These are phyloP conservation scores for Drosophila orena DNA, from an alignment of 1,140 invertebrate genomes.

Conservation along the genomic window DNA sequence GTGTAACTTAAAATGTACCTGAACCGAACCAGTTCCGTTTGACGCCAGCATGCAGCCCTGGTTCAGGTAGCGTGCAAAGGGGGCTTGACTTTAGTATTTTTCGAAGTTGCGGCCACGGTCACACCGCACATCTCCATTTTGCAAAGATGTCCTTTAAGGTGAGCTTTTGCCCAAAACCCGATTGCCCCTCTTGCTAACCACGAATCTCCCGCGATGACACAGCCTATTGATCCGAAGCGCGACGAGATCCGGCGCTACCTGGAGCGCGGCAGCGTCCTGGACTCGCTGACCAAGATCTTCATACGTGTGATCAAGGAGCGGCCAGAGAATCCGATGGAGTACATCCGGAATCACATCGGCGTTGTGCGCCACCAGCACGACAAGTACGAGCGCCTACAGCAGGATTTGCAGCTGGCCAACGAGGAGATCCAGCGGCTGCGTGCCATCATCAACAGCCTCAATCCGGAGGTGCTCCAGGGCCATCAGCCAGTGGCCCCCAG, in stretches of 20 bases:
- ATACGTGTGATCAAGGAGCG: slow-evolving; percentile 95
- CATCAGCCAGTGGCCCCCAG: slow-evolving; percentile 8
- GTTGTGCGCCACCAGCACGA: slow-evolving; percentile 77
- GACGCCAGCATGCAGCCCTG: neutral
- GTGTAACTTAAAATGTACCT: neutral
- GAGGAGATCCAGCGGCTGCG: slow-evolving; percentile 73
- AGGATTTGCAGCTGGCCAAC: slow-evolving; percentile 70
- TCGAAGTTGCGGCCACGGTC: neutral
- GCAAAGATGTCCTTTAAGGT: slow-evolving; percentile 79
- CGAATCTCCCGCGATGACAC: slow-evolving; percentile 10
- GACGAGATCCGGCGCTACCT: slow-evolving; percentile 97
- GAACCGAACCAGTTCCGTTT: slow-evolving; percentile 1
- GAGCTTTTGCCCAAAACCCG: slow-evolving; percentile 13
- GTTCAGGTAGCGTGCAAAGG: neutral
- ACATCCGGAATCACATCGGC: slow-evolving; percentile 87
- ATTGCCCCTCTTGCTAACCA: slow-evolving; percentile 3
- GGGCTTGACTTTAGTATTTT: slow-evolving; percentile 6
- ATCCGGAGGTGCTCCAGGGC: slow-evolving; percentile 62
- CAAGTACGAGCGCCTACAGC: slow-evolving; percentile 72
- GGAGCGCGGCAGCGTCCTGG: slow-evolving; percentile 95
- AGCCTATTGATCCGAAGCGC: slow-evolving; percentile 93
- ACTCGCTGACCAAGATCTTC: slow-evolving; percentile 95
- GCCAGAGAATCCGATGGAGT: slow-evolving; percentile 95
- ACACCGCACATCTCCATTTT: slow-evolving; percentile 41
- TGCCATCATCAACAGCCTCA: slow-evolving; percentile 66